Conservation (phyloP, 1,140 invertebrate species). For the Stenopsyche tienmushanensis region DNA sequence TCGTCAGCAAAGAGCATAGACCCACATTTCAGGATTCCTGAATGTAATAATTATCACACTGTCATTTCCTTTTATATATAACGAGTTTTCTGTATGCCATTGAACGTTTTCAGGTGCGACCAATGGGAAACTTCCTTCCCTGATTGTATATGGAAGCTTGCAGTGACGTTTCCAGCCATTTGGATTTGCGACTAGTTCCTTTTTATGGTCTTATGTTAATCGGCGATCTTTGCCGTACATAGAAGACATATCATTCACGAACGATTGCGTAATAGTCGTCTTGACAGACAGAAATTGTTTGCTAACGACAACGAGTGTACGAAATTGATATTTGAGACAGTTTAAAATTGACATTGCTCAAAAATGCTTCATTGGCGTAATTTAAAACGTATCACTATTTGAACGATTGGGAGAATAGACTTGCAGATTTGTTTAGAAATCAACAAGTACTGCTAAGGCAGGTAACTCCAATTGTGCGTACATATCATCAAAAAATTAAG, state of each 20-base stretch:
- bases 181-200: neutral
- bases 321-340: too few species aligned
- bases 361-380: too few species aligned
- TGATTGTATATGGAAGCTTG: constrained; percentile 1
- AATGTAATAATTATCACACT: neutral
- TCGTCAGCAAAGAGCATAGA: constrained; percentile 8
- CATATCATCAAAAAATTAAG: too few species aligned
- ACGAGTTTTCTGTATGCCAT: neutral
- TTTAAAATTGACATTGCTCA: too few species aligned
- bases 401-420: too few species aligned
- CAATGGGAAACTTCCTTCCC: neutral
- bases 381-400: too few species aligned
- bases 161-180: neutral
- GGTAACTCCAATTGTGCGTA: too few species aligned
- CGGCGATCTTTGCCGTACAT: neutral
- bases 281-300: too few species aligned
- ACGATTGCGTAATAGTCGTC: neutral
- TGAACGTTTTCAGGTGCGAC: constrained; percentile 6
- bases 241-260: neutral
- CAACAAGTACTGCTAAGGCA: too few species aligned
- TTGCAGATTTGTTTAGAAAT: too few species aligned
- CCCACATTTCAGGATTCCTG: constrained; percentile 19
- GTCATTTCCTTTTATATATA: neutral
- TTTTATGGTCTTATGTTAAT: neutral
- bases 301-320: too few species aligned